These are phyloP conservation scores for Globia sparganii DNA, from an alignment of 2,888 invertebrate species.

Conservation along the genomic window DNA sequence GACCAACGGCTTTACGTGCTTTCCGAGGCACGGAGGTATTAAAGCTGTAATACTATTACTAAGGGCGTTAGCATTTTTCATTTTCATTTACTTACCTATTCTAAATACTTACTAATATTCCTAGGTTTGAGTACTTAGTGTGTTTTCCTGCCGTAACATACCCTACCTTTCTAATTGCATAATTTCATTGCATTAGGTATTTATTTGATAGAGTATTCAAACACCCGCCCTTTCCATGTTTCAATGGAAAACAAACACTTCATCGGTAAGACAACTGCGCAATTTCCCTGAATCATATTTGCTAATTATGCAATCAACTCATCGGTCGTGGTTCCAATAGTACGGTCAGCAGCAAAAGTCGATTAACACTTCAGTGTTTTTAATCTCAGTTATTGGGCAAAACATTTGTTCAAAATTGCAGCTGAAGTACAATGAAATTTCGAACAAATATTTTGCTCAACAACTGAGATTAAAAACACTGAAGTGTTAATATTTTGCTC, in stretches of 20 bases:
- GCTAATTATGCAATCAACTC: background rate
- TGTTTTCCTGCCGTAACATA: background rate
- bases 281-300: slow-evolving; percentile 14
- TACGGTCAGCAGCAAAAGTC: too few species aligned
- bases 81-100: background rate
- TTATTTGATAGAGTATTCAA: background rate
- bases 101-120: background rate
- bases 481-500: too few species aligned
- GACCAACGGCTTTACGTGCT: too few species aligned
- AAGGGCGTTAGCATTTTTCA: background rate
- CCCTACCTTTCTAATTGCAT: slow-evolving; percentile 1
- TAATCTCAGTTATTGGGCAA: too few species aligned
- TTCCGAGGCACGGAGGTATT: too few species aligned
- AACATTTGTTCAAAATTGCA: too few species aligned
- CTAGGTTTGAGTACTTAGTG: background rate
- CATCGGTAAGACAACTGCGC: slow-evolving; percentile 28
- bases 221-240: slow-evolving; percentile 62
- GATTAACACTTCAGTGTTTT: too few species aligned
- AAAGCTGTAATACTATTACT: too few species aligned
- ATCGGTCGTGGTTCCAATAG: background rate
- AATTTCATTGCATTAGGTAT: slow-evolving; percentile 12
- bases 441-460: too few species aligned
- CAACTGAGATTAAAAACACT: too few species aligned
- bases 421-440: too few species aligned
- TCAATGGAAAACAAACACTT: slow-evolving; percentile 51